phyloP scores from a whole-genome alignment of 2,113 vertebrate species.

The Atractosteus spatula region DNA sequence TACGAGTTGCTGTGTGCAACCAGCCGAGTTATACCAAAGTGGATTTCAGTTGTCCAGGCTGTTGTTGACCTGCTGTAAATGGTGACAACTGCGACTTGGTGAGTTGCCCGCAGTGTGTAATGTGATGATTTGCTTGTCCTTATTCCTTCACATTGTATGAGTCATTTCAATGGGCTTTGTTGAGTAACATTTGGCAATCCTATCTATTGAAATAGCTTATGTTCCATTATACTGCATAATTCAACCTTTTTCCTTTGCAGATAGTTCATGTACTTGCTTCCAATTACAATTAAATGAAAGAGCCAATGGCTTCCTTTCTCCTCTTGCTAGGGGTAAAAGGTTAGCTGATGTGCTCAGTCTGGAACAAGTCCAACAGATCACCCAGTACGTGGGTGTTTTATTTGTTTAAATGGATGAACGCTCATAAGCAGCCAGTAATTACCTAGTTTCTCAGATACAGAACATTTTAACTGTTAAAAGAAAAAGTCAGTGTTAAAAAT shows the following conservation, averaged over 20 bases:
- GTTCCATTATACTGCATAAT: no score
- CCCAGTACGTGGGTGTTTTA: constrained; percentile 11
- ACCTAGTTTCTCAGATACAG: background rate
- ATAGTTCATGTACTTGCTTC: constrained; percentile 32
- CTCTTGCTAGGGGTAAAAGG: constrained; percentile 16
- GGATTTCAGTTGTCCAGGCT: no score
- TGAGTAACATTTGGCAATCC: background rate
- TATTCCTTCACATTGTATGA: constrained; percentile 8
- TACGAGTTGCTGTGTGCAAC: no score
- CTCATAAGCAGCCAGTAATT: background rate
- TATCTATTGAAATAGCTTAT: no score
- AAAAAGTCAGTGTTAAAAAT: no score
- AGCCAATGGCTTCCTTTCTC: constrained; percentile 14
- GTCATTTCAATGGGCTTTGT: constrained; percentile 19
- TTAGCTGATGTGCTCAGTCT: constrained; percentile 18
- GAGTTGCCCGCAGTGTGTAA: no score
- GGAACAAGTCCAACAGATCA: constrained; percentile 10
- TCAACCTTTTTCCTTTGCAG: constrained; percentile 30
- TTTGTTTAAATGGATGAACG: constrained; percentile 7
- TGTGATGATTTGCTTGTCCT: no score
- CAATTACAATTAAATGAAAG: constrained; percentile 34
- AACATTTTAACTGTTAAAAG: no score
- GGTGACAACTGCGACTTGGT: no score
- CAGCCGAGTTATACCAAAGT: no score
- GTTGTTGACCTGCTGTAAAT: no score